Evolutionary conservation across 2,113 vertebrate genomes (phyloP), one percentile per base, ranked within the genome.

Genomic region (Shinisaurus crocodilurus): DNA sequence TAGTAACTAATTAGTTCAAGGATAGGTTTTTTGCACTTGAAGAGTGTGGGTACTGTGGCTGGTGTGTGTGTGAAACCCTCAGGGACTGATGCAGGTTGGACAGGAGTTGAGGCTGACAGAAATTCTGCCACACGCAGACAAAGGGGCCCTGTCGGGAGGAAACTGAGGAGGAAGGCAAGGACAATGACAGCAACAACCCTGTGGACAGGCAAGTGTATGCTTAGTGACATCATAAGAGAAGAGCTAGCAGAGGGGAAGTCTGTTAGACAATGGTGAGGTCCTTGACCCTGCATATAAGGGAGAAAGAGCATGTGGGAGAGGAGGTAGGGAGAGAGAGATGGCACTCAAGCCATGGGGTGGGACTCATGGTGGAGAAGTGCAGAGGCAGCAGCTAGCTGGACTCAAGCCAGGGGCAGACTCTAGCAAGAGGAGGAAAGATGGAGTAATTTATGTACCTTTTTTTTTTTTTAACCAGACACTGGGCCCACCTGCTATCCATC

Each of bases 361-460:
- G 7, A 25, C 34, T 70, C 34, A 70, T 34, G 10, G 32, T 1
- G 20, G 10, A 34, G 69, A 32, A 70, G 34, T 70, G 34, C 7
- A 34, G 2, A 70, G 34, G 32, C 69, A 32, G 34, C 34, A 34
- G 27, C 69, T 70, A 70, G 20, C 60, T 63, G 60, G 18, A 23
- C 60, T 63, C 60, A 63, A 63, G 60, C 20, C 16, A 23, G 16
- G 60, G 20, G 60, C 60, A 63, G 16, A 15, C 60, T 23, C 60
- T 63, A 34, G 69, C 2, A 12, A 70, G 29, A 70, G 27, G 69
- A 34, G 13, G 69, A 70, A 70, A 32, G 5, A 67, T 25, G 65
- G 65, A 67, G 65, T 90, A 93, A 91, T 94, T 91, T 91, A 25
- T 88, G 6, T 94, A 88, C 81, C 5, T 75, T 3, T 12, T 60